phyloP scores from a whole-genome alignment of 2,888 invertebrate species.

The Coremacera marginata region DNA sequence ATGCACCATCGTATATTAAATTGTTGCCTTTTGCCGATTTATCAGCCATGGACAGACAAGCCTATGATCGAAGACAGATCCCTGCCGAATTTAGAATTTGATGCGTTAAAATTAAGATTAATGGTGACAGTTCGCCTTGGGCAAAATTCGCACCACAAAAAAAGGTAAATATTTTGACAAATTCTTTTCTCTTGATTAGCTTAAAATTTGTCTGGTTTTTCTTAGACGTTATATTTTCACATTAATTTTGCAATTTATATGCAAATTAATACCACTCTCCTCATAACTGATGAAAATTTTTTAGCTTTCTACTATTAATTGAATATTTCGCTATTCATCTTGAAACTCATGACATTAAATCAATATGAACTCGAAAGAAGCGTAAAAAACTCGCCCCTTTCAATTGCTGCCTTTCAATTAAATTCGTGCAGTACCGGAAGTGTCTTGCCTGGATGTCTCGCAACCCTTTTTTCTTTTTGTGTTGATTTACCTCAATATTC shows the following conservation, averaged over 20 bases:
- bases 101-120: constrained; percentile 49
- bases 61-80: not conserved
- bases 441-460: not conserved
- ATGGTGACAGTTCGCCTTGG: constrained; percentile 47
- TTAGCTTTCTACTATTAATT: constrained; percentile 16
- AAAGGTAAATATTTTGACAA: not conserved
- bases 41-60: not conserved
- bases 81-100: constrained; percentile 44
- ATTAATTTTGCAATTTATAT: constrained; percentile 32
- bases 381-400: constrained; percentile 3
- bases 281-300: not conserved
- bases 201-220: not conserved
- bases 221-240: not conserved
- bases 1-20: too few species aligned
- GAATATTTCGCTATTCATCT: not conserved
- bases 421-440: constrained; percentile 10
- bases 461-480: not conserved
- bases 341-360: not conserved
- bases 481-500: not conserved
- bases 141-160: not conserved
- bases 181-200: not conserved
- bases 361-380: not conserved
- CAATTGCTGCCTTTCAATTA: constrained; percentile 3
- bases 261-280: constrained; percentile 24
- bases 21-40: not conserved